Evolutionary conservation across 2,888 invertebrate species (phyloP).

Genomic region (Drosophila paranaensis): DNA sequence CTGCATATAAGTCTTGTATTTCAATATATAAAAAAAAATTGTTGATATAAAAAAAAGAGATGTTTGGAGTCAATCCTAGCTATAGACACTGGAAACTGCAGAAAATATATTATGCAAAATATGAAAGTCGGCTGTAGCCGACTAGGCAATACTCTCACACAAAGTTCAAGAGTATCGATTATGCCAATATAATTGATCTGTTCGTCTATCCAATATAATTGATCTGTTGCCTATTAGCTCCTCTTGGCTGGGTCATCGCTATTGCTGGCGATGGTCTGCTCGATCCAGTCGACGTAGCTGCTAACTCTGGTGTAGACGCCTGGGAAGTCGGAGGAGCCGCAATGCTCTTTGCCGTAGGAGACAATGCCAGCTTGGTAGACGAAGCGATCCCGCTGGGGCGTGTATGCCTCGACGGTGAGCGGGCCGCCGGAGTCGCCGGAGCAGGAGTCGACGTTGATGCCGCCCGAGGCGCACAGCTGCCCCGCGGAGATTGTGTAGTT

Average conservation of each 20-base stretch:
- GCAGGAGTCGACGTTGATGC: constrained; percentile 84
- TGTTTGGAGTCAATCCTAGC: no score
- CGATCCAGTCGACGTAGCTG: constrained; percentile 58
- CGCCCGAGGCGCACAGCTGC: constrained; percentile 65
- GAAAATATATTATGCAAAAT: not conserved
- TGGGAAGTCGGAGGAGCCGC: constrained; percentile 51
- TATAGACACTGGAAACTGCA: not conserved
- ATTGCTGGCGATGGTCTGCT: constrained; percentile 43
- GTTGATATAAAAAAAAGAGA: not conserved
- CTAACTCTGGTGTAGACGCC: constrained; percentile 62
- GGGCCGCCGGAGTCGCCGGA: constrained; percentile 88
- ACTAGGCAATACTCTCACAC: not conserved
- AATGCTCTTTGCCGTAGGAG: constrained; percentile 44
- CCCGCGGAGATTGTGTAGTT: constrained; percentile 9
- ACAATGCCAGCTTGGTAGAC: constrained; percentile 63
- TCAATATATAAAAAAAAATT: not conserved
- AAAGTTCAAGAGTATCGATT: no score
- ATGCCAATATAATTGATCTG: no score
- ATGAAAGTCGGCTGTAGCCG: not conserved
- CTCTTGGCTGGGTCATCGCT: not conserved
- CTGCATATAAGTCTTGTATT: not conserved
- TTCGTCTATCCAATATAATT: no score
- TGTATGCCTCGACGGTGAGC: constrained; percentile 74
- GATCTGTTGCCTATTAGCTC: no score
- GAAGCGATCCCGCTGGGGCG: constrained; percentile 30